Conservation (phyloP, 2,113 vertebrate species). For the Martes martes region DNA sequence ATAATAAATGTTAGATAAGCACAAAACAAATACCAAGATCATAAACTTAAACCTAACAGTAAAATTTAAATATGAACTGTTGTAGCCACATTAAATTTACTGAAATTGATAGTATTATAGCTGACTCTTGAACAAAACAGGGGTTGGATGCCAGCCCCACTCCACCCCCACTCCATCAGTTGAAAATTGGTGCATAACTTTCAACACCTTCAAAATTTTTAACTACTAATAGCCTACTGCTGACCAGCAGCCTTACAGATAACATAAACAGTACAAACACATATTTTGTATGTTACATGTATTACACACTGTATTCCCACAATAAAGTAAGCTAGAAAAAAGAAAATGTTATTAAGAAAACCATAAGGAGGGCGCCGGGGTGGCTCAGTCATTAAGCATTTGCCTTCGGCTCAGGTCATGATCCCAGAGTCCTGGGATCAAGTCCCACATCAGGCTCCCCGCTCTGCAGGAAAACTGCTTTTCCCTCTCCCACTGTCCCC, state of each 20-base stretch:
- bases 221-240: background rate
- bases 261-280: background rate
- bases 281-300: background rate
- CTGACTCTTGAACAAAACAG: background rate
- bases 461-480: too few species aligned
- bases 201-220: background rate
- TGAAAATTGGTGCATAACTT: background rate
- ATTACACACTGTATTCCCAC: background rate
- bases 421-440: too few species aligned
- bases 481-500: too few species aligned
- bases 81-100: background rate
- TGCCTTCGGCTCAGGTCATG: too few species aligned
- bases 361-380: background rate
- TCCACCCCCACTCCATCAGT: background rate
- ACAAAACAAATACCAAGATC: background rate
- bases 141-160: background rate
- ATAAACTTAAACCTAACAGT: background rate
- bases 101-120: background rate
- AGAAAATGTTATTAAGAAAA: background rate
- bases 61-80: background rate
- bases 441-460: too few species aligned
- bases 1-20: background rate
- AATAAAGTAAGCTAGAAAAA: background rate
- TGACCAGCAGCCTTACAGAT: background rate
- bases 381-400: too few species aligned